Conservation (phyloP, 2,113 vertebrate genomes). For the Lota lota region DNA sequence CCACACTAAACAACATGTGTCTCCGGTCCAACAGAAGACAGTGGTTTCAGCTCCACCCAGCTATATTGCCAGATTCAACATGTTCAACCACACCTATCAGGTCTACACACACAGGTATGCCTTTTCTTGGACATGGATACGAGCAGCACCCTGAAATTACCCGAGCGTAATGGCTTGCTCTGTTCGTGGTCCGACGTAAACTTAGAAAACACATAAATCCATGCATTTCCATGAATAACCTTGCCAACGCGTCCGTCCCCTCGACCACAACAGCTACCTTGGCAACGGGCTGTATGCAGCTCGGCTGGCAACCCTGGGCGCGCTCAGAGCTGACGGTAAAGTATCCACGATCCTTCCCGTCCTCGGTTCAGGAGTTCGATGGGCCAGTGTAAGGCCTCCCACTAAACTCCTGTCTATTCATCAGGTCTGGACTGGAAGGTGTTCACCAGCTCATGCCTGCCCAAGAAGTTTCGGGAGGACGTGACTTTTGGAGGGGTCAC, state of each 20-base stretch:
- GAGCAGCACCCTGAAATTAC: too few relatives aligned
- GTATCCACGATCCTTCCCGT: not conserved
- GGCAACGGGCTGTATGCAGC: conserved; percentile 91
- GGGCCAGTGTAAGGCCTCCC: not conserved
- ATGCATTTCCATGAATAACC: not conserved
- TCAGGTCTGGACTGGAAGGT: conserved; percentile 75
- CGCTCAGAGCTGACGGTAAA: conserved; percentile 85
- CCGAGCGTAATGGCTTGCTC: too few relatives aligned
- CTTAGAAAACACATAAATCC: not conserved
- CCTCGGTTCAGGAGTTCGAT: not conserved
- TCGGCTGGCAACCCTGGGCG: conserved; percentile 88
- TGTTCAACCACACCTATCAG: conserved; percentile 91
- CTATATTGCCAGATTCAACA: conserved; percentile 88
- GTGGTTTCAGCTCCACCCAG: conserved; percentile 79
- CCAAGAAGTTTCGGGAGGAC: conserved; percentile 86
- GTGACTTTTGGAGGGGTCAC: conserved; percentile 87
- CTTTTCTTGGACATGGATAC: conserved; percentile 17
- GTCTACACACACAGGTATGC: conserved; percentile 98
- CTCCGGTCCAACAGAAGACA: conserved; percentile 79
- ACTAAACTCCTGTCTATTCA: conserved; percentile 19
- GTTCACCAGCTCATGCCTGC: conserved; percentile 90
- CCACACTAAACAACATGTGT: not conserved
- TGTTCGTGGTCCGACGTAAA: conserved; percentile 3
- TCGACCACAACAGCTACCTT: conserved; percentile 82
- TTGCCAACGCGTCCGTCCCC: conserved; percentile 14